These are phyloP conservation scores for Chrosomus eos DNA, from an alignment of 2,797 vertebrate genomes.

Conservation along the genomic window DNA sequence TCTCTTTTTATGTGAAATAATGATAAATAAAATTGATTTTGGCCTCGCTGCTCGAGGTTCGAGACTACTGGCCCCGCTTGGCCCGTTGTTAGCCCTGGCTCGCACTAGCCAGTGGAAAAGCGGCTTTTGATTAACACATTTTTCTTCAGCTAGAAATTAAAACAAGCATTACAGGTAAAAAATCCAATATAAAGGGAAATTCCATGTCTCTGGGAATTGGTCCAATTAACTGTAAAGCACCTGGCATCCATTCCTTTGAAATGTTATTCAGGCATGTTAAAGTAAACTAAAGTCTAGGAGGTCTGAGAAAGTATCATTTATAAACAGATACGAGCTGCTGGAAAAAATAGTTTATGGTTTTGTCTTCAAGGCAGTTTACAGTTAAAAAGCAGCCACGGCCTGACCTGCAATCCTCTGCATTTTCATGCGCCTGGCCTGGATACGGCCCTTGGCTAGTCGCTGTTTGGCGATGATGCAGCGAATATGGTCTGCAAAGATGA, in stretches of 20 bases:
- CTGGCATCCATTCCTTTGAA: not conserved
- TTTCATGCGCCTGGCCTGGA: conserved; percentile 96
- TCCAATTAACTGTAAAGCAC: not conserved
- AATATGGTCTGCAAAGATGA: conserved; percentile 96
- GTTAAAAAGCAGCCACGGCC: conserved; percentile 3
- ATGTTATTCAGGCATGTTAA: not conserved
- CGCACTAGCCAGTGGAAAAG: not conserved
- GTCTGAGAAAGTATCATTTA: not conserved
- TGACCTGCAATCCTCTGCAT: conserved; percentile 97
- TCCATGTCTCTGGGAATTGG: not conserved
- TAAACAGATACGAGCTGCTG: conserved; percentile 4
- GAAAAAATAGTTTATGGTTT: not conserved
- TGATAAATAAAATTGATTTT: not conserved
- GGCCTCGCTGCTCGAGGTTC: not conserved
- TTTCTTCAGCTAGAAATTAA: not conserved
- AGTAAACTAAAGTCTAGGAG: not conserved
- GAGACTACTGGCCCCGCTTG: not conserved
- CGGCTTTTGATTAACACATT: not conserved
- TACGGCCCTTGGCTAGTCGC: conserved; percentile 94
- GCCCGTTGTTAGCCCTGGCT: not conserved
- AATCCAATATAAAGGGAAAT: not conserved
- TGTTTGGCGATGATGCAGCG: conserved; percentile 99
- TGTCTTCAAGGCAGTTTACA: not conserved
- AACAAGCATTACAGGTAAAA: not conserved
- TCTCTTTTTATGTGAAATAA: not conserved